Evolutionary conservation across 2,888 invertebrate species (phyloP), one percentile per base, ranked within the genome.

Genomic region (Eucriotettix oculatus): DNA sequence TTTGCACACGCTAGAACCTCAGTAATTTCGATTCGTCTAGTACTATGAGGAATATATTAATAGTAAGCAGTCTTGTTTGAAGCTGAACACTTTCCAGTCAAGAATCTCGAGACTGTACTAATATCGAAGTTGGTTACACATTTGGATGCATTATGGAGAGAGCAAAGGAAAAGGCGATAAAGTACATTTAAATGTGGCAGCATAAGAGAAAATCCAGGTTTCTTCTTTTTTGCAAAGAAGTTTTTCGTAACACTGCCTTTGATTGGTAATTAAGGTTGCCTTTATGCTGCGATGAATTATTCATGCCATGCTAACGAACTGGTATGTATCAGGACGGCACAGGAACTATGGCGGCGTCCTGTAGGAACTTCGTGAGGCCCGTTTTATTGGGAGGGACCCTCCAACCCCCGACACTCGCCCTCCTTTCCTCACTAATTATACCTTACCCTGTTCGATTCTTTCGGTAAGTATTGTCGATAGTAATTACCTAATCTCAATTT

Each of bases 191-290:
- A 29, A 29, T 29, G 29, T 29, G 29, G 29, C 29, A 29, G 29
- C 29, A 29, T 29, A 29, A 29, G 29, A 29, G 29, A 29, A 29
- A 29, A 29, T 29, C 29, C 29, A 29, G 29, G 29, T 29, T 29
- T 29, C 29, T 29, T 29, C 29, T 29, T 29, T n/a, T 29, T 29
- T 29, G 86, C 83, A 86, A 86, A 86, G 86, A 85, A 86, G 86
- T 85, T 86, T 86, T 85, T 86, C 86, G 85, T 16, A n/a, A 61
- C 58, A 58, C n/a, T 41, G 57, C n/a, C 55, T 61, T 61, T 61
- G 61, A 61, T 61, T 61, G 61, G 61, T 61, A 61, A 61, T 61
- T 61, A 61, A 61, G 56, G 53, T 54, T 56, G 53, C 58, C 61
- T 61, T 61, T 59, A 61, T 59, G 59, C 54, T 52, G 17, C 44